These are phyloP conservation scores for Eurypyga helias DNA, from an alignment of 2,113 vertebrate species.

Conservation along the genomic window DNA sequence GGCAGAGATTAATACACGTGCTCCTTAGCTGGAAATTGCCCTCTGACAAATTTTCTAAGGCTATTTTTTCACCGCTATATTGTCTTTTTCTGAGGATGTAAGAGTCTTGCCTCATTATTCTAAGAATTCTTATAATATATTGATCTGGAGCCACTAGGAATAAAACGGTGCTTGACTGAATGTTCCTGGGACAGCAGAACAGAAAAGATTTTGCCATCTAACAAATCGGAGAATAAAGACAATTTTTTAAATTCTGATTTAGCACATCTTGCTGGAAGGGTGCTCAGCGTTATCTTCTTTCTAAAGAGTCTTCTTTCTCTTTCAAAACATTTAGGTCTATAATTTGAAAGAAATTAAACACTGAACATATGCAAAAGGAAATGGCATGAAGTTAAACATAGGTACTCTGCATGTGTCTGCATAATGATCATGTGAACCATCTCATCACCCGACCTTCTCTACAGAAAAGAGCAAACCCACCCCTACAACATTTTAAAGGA, in stretches of 20 bases:
- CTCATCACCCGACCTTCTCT: neutral
- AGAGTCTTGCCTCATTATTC: conserved; percentile 1
- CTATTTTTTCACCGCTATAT: neutral
- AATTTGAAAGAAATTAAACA: neutral
- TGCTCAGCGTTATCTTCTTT: neutral
- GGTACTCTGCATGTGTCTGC: neutral
- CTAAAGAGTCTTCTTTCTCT: neutral
- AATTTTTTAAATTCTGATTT: neutral
- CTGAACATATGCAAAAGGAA: neutral
- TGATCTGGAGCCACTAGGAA: neutral
- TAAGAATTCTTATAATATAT: neutral
- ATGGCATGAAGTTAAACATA: neutral
- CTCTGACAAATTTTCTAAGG: neutral
- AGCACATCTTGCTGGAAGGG: neutral
- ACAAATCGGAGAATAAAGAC: neutral
- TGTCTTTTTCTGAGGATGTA: neutral
- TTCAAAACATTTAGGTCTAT: neutral
- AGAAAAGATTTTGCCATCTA: neutral
- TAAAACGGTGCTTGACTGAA: neutral
- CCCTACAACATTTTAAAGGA: neutral
- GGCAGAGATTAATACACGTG: neutral
- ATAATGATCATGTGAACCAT: no score
- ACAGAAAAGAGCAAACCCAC: neutral
- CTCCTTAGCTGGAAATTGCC: conserved; percentile 10
- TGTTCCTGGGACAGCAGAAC: neutral